Percentiles rank a stretch among this genome's conserved stretches.
Conservation (phyloP, 2,113 vertebrate species). For the Crotalus viridis region DNA sequence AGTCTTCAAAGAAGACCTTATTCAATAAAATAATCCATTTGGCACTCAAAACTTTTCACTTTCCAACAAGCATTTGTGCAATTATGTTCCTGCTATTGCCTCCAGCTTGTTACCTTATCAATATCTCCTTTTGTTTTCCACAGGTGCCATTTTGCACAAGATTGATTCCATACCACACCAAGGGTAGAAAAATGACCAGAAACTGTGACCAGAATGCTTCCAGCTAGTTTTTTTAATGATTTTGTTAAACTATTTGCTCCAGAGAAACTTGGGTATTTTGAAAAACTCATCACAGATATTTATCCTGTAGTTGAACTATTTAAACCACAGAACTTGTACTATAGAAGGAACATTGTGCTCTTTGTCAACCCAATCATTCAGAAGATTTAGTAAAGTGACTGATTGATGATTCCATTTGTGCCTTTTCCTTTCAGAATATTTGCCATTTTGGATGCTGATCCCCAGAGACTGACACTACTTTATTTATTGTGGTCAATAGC, state of each 20-base stretch:
- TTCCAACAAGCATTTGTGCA: not conserved
- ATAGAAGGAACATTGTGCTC: not conserved
- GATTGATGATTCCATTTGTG: not conserved
- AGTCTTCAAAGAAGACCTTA: not conserved
- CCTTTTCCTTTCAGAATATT: not conserved
- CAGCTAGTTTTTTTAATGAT: not conserved
- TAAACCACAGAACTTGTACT: not conserved
- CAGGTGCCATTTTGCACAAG: not conserved
- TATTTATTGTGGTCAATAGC: not conserved
- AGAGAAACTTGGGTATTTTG: not conserved
- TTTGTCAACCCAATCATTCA: not conserved
- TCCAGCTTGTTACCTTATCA: not conserved
- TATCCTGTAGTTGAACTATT: not conserved
- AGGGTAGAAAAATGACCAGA: not conserved
- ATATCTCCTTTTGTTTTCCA: not conserved
- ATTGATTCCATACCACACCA: not conserved
- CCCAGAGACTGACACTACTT: not conserved
- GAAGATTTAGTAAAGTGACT: not conserved
- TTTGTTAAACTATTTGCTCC: not conserved
- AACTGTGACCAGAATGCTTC: not conserved
- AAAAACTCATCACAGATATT: not conserved
- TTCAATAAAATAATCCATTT: not conserved
- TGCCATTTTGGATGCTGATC: not conserved
- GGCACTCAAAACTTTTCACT: not conserved
- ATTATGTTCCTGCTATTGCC: not conserved